phyloP scores from a whole-genome alignment of 2,113 vertebrate genomes.

The Passer montanus region DNA sequence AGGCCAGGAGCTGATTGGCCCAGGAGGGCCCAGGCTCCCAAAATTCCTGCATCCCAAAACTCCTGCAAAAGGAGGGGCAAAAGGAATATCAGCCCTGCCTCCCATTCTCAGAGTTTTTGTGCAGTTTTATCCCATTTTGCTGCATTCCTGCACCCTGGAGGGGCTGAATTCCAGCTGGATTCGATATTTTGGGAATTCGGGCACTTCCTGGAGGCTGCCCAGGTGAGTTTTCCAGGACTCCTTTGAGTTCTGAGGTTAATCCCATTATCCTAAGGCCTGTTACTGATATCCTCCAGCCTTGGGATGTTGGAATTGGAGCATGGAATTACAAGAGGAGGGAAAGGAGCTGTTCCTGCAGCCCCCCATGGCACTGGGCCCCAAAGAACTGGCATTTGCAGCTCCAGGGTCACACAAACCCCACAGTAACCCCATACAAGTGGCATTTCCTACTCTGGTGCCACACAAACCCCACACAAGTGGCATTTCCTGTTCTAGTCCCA shows the following conservation, averaged over 20 bases:
- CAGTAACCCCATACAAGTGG: not conserved
- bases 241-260: not conserved
- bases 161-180: not conserved
- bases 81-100: not conserved
- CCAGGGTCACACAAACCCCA: not conserved
- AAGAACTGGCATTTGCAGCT: accelerated
- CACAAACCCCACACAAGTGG: not conserved
- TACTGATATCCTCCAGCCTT: not conserved
- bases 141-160: not conserved
- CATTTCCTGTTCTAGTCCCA: not conserved
- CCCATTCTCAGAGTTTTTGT: not conserved
- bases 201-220: not conserved
- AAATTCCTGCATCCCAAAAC: not conserved
- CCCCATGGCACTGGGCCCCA: not conserved
- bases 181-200: not conserved
- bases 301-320: not conserved
- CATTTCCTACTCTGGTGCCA: not conserved
- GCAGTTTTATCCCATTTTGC: not conserved
- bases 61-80: too few relatives aligned
- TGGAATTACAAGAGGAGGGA: not conserved
- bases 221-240: not conserved
- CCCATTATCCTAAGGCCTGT: not conserved
- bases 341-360: not conserved
- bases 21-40: not conserved
- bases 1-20: not conserved